Conservation (phyloP, 2,888 invertebrate species). For the Caenorhabditis sp. region DNA sequence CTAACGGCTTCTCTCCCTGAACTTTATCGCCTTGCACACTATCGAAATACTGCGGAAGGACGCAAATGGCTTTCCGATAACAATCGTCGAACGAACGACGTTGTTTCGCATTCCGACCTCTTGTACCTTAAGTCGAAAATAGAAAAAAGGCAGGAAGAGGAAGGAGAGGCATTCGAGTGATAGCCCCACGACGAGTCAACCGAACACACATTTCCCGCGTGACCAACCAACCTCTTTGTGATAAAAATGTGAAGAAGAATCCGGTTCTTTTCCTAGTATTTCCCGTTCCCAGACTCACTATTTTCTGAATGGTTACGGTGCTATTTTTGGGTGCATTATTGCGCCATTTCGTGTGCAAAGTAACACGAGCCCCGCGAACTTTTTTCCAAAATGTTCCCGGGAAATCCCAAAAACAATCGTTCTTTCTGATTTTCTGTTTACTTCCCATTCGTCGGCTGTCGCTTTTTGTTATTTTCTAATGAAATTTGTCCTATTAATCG, state of each 20-base stretch:
- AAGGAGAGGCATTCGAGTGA: background rate
- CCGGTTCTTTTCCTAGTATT: background rate
- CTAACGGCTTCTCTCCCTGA: constrained; percentile 33
- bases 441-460: background rate
- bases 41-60: constrained; percentile 26
- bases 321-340: no score
- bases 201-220: background rate
- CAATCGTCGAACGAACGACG: constrained; percentile 17
- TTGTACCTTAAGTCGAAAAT: constrained; percentile 51
- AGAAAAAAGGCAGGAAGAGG: constrained; percentile 26
- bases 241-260: background rate
- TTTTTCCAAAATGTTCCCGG: no score
- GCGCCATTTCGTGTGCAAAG: background rate
- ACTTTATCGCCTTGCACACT: constrained; percentile 34
- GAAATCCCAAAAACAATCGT: no score
- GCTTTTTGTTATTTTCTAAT: background rate
- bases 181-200: background rate
- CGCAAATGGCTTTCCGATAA: constrained; percentile 13
- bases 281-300: background rate
- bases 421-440: background rate
- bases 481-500: background rate
- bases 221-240: background rate
- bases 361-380: no score
- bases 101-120: constrained; percentile 40
- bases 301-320: background rate